Evolutionary conservation across 2,797 vertebrate species (phyloP).

Genomic region (Chrysocyon brachyurus): DNA sequence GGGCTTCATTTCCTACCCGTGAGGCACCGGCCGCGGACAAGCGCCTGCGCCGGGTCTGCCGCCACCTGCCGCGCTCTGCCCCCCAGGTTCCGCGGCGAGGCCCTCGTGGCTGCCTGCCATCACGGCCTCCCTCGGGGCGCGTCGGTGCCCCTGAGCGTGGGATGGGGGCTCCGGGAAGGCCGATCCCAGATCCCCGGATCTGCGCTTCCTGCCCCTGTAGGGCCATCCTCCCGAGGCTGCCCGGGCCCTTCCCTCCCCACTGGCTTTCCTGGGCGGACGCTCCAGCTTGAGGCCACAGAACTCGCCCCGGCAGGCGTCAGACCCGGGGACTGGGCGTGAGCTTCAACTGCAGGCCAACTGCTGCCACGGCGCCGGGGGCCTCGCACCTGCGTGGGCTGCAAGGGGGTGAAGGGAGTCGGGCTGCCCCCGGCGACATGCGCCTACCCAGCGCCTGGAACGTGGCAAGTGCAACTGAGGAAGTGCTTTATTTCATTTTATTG

Average conservation of each 20-base stretch:
- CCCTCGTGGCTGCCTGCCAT: neutral
- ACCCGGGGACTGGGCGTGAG: neutral
- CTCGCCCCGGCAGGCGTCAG: neutral
- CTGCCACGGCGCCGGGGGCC: too few relatives aligned
- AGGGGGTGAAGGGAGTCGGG: neutral
- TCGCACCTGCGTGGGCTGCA: neutral
- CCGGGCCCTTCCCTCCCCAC: neutral
- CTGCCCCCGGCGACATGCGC: rapidly evolving
- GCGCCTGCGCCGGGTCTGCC: neutral
- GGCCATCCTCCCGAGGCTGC: rapidly evolving
- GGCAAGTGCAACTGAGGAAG: neutral
- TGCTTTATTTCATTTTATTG: neutral
- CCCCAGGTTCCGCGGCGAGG: neutral
- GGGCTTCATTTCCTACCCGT: neutral
- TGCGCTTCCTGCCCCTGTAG: too few relatives aligned
- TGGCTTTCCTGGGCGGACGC: neutral
- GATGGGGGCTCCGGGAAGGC: too few relatives aligned
- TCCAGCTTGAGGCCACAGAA: neutral
- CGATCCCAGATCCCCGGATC: too few relatives aligned
- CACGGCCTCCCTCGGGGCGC: neutral
- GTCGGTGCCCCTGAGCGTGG: too few relatives aligned
- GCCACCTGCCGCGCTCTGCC: neutral
- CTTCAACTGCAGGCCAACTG: neutral
- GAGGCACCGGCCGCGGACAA: neutral
- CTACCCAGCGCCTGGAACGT: neutral